phyloP scores from a whole-genome alignment of 2,113 vertebrate species.

The Otocyon megalotis region DNA sequence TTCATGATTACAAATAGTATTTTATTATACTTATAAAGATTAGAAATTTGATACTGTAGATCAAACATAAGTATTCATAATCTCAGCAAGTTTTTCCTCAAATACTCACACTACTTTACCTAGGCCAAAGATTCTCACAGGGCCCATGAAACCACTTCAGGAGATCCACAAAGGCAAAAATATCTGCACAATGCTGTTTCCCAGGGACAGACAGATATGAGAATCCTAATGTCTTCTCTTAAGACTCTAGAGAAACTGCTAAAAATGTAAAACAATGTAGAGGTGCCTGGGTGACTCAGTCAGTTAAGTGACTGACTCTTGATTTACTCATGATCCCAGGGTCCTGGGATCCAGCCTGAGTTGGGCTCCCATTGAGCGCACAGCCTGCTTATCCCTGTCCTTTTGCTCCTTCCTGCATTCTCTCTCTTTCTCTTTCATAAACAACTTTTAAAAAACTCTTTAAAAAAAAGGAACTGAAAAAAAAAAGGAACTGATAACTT shows the following conservation, averaged over 20 bases:
- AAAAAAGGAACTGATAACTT: too few relatives aligned
- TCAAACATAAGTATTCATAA: background rate
- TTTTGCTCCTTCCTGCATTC: background rate
- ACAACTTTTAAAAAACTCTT: background rate
- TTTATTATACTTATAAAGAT: conserved; percentile 2
- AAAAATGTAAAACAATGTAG: background rate
- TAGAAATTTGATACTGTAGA: background rate
- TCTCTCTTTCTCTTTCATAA: background rate
- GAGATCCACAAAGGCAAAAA: background rate
- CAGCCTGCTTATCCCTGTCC: background rate
- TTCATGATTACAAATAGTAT: background rate
- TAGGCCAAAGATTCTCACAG: background rate
- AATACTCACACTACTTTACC: background rate
- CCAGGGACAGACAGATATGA: background rate
- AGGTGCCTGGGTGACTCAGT: background rate
- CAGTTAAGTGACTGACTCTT: background rate
- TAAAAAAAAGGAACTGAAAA: background rate
- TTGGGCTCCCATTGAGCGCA: background rate
- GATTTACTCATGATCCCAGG: background rate
- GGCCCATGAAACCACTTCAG: background rate
- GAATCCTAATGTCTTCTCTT: background rate
- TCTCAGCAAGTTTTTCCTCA: conserved; percentile 4
- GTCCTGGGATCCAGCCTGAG: background rate
- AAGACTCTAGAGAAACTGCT: conserved; percentile 17
- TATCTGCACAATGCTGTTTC: background rate